These are phyloP conservation scores for Strigops habroptila DNA, from an alignment of 2,113 vertebrate species.

Conservation along the genomic window DNA sequence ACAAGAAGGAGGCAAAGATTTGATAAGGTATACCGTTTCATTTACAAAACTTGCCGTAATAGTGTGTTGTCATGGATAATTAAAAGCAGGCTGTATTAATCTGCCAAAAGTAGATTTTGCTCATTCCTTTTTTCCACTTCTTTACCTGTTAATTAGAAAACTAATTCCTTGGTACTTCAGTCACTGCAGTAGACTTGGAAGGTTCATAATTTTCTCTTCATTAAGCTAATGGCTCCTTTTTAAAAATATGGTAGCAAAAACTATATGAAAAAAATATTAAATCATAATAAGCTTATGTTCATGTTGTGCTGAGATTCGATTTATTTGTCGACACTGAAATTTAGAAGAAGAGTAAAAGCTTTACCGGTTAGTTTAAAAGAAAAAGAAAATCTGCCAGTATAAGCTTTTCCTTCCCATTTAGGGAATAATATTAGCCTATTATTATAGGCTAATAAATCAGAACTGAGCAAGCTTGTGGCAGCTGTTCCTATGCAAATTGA, in stretches of 20 bases:
- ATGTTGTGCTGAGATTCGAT: neutral
- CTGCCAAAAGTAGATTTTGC: neutral
- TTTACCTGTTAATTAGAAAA: neutral
- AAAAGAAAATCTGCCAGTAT: neutral
- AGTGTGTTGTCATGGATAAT: neutral
- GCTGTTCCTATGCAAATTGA: neutral
- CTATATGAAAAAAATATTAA: neutral
- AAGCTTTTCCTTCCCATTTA: neutral
- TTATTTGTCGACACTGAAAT: neutral
- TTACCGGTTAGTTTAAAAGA: neutral
- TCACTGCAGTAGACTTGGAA: neutral
- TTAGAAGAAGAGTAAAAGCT: neutral
- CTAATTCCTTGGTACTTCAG: neutral
- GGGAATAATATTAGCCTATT: too few species aligned
- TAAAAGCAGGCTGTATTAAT: neutral
- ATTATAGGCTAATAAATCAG: neutral
- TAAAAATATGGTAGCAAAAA: neutral
- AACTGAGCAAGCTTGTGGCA: neutral
- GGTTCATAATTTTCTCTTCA: neutral
- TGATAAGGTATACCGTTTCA: neutral
- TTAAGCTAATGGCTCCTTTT: neutral
- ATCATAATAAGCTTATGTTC: neutral
- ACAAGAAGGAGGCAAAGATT: neutral
- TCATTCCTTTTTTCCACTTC: neutral
- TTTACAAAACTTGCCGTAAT: neutral